These are phyloP conservation scores for Marcusenius ussheri DNA, from an alignment of 2,113 vertebrate genomes.

Conservation along the genomic window DNA sequence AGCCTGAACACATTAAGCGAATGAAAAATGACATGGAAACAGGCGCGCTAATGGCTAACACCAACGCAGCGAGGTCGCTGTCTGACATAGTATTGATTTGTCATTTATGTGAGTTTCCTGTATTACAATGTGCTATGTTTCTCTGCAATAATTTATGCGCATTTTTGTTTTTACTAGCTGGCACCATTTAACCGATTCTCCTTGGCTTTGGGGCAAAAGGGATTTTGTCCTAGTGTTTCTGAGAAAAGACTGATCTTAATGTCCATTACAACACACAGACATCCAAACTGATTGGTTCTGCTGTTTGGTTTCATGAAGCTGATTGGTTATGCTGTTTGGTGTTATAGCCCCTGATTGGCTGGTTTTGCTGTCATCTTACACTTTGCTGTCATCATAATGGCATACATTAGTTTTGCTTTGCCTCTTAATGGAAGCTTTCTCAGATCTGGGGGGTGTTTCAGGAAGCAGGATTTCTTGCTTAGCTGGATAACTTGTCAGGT, in stretches of 20 bases:
- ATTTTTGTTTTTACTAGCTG: not conserved
- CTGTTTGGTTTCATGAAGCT: not conserved
- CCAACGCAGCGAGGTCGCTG: not conserved
- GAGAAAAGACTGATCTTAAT: not conserved
- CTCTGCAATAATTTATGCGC: not conserved
- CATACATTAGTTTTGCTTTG: not conserved
- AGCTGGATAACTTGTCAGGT: not conserved
- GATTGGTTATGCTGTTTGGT: not conserved
- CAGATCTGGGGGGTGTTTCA: not conserved
- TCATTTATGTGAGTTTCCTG: not conserved
- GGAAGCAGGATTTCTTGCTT: not conserved
- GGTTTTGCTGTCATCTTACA: not conserved
- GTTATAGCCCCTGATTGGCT: not conserved
- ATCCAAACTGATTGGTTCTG: not conserved
- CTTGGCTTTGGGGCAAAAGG: not conserved
- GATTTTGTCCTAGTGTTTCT: not conserved
- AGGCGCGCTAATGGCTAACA: not conserved
- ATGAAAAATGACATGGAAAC: not conserved
- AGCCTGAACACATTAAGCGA: not conserved
- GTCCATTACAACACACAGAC: not conserved
- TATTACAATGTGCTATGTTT: not conserved
- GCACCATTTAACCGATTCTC: not conserved
- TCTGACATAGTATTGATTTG: not conserved
- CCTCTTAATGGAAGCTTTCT: not conserved
- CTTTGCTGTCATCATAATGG: not conserved